A percentile compares a stretch with the other conserved stretches of the same genome.
Conservation (phyloP, 2,797 vertebrate genomes). For the Gymnothorax javanicus region DNA sequence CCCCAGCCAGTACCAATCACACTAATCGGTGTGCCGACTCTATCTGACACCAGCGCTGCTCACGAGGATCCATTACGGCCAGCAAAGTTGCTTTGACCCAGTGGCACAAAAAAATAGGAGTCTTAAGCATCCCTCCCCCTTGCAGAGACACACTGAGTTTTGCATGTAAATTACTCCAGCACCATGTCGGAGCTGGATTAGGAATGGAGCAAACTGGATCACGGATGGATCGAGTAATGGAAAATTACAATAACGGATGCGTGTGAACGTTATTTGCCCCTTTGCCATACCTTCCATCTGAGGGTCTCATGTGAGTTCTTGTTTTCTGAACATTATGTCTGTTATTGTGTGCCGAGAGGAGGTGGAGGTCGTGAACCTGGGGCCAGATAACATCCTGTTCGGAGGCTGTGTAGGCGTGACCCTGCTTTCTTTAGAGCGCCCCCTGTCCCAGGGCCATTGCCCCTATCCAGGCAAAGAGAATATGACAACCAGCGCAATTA, state of each 20-base stretch:
- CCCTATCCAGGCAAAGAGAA: not conserved
- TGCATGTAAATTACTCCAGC: not conserved
- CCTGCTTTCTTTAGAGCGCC: not conserved
- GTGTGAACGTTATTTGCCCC: not conserved
- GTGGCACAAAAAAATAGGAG: not conserved
- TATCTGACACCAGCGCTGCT: not conserved
- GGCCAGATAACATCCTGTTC: constrained; percentile 14
- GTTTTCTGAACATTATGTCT: constrained; percentile 10
- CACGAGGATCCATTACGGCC: not conserved
- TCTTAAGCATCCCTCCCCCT: not conserved
- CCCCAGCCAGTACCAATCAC: not conserved
- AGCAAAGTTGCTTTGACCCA: constrained; percentile 1
- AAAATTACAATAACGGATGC: not conserved
- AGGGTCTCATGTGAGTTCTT: not conserved
- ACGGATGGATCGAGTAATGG: not conserved
- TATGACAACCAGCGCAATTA: not conserved
- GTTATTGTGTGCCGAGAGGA: not conserved
- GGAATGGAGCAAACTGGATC: not conserved
- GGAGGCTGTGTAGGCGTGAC: not conserved
- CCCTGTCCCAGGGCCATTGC: not conserved
- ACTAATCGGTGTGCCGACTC: constrained; percentile 1
- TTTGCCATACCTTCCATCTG: not conserved
- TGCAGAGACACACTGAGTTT: not conserved
- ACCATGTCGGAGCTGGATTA: not conserved
- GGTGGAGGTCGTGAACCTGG: constrained; percentile 14